Evolutionary conservation across 2,113 vertebrate species (phyloP).

Genomic region (Carassius auratus): DNA sequence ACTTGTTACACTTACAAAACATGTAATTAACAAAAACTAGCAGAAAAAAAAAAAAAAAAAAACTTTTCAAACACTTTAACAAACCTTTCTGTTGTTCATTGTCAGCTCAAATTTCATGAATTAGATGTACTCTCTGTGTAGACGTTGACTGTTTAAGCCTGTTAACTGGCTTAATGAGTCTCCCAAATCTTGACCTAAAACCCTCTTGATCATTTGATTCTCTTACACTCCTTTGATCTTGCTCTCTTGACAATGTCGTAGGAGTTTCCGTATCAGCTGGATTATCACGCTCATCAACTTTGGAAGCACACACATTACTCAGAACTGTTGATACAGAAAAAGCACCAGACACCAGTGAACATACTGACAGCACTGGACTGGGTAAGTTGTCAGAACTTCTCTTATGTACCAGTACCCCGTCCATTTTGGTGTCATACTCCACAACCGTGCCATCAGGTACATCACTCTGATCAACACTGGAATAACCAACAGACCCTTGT

Average conservation of each 20-base stretch:
- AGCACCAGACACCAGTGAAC: not conserved
- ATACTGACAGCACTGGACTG: not conserved
- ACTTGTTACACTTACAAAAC: no score
- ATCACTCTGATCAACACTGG: not conserved
- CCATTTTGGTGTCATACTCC: not conserved
- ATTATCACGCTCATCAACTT: not conserved
- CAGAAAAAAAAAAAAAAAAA: no score
- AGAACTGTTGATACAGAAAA: not conserved
- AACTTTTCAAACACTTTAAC: no score
- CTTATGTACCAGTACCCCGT: not conserved
- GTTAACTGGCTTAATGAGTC: slow-evolving; percentile 22
- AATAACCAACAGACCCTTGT: no score
- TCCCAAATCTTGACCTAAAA: not conserved
- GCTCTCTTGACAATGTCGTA: not conserved
- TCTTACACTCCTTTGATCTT: not conserved
- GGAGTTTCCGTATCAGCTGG: not conserved
- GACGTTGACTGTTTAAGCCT: slow-evolving; percentile 23
- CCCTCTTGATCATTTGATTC: not conserved
- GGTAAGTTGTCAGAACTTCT: not conserved
- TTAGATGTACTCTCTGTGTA: not conserved
- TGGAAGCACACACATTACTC: not conserved
- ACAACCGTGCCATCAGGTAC: not conserved
- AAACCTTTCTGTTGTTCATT: no score
- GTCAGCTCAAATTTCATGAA: not conserved
- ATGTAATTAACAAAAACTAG: no score